Conservation (phyloP, 2,888 invertebrate species). For the Pyrochroa serraticornis region DNA sequence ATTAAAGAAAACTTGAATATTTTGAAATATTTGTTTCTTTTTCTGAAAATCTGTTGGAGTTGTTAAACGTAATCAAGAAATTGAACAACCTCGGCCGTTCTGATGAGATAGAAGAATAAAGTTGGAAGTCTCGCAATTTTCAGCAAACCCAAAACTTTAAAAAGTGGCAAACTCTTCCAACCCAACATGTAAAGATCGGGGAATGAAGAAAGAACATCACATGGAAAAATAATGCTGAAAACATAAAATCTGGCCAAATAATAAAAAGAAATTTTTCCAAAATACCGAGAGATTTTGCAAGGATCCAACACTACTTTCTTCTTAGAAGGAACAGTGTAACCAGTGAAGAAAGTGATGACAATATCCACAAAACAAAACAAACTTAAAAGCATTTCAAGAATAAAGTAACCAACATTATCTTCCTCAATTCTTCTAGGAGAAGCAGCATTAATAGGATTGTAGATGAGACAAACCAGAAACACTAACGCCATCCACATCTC, state of each 20-base stretch:
- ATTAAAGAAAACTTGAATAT: no score
- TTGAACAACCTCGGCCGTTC: no score
- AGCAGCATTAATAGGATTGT: neutral
- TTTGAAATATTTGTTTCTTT: no score
- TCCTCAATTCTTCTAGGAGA: neutral
- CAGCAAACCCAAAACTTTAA: no score
- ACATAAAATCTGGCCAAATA: neutral
- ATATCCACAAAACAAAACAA: conserved; percentile 11
- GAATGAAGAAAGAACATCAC: neutral
- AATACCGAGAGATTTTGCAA: conserved; percentile 1
- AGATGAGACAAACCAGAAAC: neutral
- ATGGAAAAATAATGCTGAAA: neutral
- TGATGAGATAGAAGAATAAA: no score
- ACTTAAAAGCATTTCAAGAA: neutral
- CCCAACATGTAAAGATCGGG: neutral
- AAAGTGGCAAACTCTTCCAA: no score
- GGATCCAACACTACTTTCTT: conserved; percentile 11
- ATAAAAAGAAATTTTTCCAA: neutral
- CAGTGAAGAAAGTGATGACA: conserved; percentile 17
- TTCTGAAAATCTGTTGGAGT: no score
- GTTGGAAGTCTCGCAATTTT: no score
- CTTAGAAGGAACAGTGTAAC: conserved; percentile 9
- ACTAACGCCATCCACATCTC: conserved; percentile 29
- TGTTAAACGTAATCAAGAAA: no score
- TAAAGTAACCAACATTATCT: no score